These are phyloP conservation scores for Andrena cerasifolii DNA, from an alignment of 1,140 invertebrate genomes.

Conservation along the genomic window DNA sequence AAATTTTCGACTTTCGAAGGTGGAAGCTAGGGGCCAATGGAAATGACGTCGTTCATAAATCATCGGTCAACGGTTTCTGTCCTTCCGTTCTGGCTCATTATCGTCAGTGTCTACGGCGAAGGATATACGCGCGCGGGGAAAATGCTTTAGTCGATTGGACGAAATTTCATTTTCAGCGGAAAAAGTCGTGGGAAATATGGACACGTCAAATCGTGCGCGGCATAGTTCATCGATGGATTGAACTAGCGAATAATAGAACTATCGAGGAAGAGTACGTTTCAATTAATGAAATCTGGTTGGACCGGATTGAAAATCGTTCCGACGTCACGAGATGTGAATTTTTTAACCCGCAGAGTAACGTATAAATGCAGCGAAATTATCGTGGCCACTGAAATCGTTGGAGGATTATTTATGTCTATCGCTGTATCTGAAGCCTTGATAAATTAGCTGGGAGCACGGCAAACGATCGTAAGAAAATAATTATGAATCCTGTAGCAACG, in stretches of 20 bases:
- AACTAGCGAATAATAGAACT: too few relatives aligned
- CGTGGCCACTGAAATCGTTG: too few relatives aligned
- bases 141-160: background rate
- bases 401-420: background rate
- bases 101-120: background rate
- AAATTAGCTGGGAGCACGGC: background rate
- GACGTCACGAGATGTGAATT: background rate
- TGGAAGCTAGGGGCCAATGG: background rate
- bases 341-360: too few relatives aligned
- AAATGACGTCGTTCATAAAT: conserved; percentile 18
- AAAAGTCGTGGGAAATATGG: too few relatives aligned
- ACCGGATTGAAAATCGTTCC: background rate
- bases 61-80: background rate
- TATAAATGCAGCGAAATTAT: background rate
- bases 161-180: background rate
- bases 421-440: background rate
- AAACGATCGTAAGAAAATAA: conserved; percentile 1
- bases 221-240: too few relatives aligned
- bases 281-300: background rate
- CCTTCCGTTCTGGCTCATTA: conserved; percentile 12
- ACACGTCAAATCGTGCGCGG: too few relatives aligned
- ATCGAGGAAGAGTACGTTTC: background rate
- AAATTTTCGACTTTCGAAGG: background rate
- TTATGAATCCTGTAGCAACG: background rate
- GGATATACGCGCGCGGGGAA: background rate